A percentile compares a stretch with the other conserved stretches of the same genome.
These are phyloP conservation scores for Cheilosia scutellata DNA, from an alignment of 2,888 invertebrate species.

Conservation along the genomic window DNA sequence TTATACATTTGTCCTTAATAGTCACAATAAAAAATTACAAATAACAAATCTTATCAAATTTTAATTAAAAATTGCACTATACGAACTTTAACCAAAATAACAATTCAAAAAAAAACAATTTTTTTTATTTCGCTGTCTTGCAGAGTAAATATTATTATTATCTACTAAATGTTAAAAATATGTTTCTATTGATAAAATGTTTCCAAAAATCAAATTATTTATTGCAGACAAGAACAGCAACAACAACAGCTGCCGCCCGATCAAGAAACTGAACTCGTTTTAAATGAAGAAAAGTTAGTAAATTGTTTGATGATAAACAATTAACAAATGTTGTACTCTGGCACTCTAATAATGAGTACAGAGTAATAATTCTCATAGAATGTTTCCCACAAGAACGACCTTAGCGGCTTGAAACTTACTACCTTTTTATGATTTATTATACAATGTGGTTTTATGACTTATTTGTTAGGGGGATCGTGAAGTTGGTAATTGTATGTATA, in stretches of 20 bases:
- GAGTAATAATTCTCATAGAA: not conserved
- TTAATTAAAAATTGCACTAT: not conserved
- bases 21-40: no score
- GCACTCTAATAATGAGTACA: not conserved
- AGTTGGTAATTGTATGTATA: no score
- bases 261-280: constrained; percentile 76
- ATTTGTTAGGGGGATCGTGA: not conserved
- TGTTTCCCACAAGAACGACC: not conserved
- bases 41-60: no score
- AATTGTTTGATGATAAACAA: constrained; percentile 24
- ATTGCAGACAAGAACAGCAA: constrained; percentile 59
- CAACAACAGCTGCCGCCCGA: constrained; percentile 55
- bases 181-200: constrained; percentile 13
- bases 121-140: constrained; percentile 8
- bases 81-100: not conserved
- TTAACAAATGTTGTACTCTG: not conserved
- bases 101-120: not conserved
- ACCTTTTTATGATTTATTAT: constrained; percentile 6
- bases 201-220: constrained; percentile 31
- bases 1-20: no score
- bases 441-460: constrained; percentile 1
- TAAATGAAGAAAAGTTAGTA: constrained; percentile 80
- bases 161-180: not conserved
- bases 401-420: not conserved
- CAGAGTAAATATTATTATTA: constrained; percentile 16